Evolutionary conservation across 2,113 vertebrate genomes (phyloP).

Genomic region (Pomatostomus ruficeps): DNA sequence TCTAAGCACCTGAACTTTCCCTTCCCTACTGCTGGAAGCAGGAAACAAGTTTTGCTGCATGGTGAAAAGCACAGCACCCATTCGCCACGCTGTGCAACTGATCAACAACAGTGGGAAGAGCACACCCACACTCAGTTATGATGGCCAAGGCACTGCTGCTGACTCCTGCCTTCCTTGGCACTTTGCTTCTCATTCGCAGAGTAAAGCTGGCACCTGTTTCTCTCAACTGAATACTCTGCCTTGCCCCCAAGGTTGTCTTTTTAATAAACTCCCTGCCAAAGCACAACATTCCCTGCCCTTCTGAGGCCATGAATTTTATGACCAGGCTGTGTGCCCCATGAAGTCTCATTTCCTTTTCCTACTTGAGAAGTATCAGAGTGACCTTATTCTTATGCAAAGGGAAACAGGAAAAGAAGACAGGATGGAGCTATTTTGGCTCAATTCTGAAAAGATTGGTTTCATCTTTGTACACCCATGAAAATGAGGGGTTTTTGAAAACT

Average conservation of each 20-base stretch:
- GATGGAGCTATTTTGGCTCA: background rate
- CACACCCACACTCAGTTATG: rapidly evolving
- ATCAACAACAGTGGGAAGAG: background rate
- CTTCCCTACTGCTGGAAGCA: background rate
- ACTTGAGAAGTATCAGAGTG: background rate
- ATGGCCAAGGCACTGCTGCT: background rate
- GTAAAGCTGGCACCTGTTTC: background rate
- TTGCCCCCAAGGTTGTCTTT: background rate
- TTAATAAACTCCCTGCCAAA: background rate
- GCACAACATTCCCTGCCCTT: background rate
- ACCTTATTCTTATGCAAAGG: background rate
- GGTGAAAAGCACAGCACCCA: background rate
- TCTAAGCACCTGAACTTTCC: background rate
- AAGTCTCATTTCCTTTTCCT: background rate
- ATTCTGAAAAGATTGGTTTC: background rate
- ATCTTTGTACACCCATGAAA: background rate
- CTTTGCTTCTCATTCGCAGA: background rate
- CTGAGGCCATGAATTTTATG: background rate
- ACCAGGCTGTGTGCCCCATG: background rate
- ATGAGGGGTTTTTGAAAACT: background rate
- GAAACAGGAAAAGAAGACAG: background rate
- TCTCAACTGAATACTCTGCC: background rate
- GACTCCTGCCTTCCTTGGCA: background rate
- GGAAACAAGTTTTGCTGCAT: background rate
- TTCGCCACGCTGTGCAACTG: background rate